These are phyloP conservation scores for Latrodectus hesperus DNA, from an alignment of 2,888 invertebrate genomes.

Conservation along the genomic window DNA sequence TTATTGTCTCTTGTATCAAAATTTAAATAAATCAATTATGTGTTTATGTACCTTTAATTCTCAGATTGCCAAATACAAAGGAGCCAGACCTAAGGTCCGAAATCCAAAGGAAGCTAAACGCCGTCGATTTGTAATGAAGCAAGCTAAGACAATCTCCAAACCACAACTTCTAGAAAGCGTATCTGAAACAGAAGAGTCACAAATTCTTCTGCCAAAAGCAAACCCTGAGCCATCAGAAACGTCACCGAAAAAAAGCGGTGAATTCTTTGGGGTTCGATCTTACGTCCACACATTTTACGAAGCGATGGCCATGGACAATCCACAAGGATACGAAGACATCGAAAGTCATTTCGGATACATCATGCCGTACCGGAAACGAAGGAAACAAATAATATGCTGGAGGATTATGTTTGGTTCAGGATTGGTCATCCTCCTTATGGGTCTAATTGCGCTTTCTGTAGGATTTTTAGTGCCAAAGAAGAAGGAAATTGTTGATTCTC, in stretches of 20 bases:
- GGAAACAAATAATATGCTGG: conserved; percentile 45
- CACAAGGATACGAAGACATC: conserved; percentile 73
- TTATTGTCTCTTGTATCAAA: too few species aligned
- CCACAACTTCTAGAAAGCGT: conserved; percentile 59
- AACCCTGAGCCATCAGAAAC: neutral
- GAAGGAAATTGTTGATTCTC: conserved; percentile 74
- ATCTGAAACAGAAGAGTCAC: conserved; percentile 54
- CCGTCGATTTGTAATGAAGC: conserved; percentile 56
- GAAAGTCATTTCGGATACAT: conserved; percentile 75
- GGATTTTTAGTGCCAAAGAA: conserved; percentile 77
- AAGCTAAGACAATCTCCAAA: conserved; percentile 53
- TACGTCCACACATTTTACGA: conserved; percentile 78
- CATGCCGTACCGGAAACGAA: conserved; percentile 71
- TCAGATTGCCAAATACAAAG: conserved; percentile 43
- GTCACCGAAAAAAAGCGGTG: conserved; percentile 71
- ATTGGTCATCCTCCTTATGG: conserved; percentile 76
- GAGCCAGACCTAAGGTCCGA: conserved; percentile 61
- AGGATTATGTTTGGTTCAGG: conserved; percentile 73
- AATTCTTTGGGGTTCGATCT: conserved; percentile 77
- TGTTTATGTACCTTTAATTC: conserved; percentile 5
- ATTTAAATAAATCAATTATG: too few species aligned
- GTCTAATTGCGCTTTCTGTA: conserved; percentile 76
- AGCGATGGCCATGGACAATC: conserved; percentile 71
- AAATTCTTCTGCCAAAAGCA: conserved; percentile 25
- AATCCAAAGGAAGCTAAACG: conserved; percentile 58